Evolutionary conservation across 2,113 vertebrate genomes (phyloP).

Genomic region (Holacanthus passer): DNA sequence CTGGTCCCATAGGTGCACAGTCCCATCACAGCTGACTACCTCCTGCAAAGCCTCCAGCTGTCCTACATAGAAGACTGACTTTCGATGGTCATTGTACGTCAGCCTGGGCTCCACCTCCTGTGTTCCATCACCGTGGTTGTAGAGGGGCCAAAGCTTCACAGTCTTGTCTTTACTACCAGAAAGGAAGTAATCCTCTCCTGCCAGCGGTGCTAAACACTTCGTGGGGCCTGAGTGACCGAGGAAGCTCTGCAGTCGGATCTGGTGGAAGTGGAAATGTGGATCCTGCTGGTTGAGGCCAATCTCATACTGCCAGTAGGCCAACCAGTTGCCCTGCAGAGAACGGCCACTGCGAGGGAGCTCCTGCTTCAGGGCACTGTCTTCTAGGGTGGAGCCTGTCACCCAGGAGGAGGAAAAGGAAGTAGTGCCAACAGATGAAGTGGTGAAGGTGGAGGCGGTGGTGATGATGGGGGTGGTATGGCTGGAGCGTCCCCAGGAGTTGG

Average conservation of each 20-base stretch:
- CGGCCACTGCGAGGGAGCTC: slow-evolving; percentile 92
- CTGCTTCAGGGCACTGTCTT: slow-evolving; percentile 91
- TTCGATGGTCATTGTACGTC: slow-evolving; percentile 91
- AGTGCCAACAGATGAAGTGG: slow-evolving; percentile 54
- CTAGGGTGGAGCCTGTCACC: slow-evolving; percentile 73
- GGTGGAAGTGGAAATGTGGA: slow-evolving; percentile 96
- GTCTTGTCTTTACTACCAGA: slow-evolving; percentile 98
- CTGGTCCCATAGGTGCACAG: slow-evolving; percentile 96
- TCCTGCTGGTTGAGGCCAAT: slow-evolving; percentile 96
- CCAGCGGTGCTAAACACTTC: slow-evolving; percentile 91
- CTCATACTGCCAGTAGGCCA: slow-evolving; percentile 99
- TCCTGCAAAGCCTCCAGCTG: slow-evolving; percentile 92
- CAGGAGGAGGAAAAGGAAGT: slow-evolving; percentile 77
- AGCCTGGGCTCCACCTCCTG: slow-evolving; percentile 88
- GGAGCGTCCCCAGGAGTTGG: slow-evolving; percentile 80
- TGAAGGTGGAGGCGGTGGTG: slow-evolving; percentile 73
- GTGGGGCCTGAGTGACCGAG: slow-evolving; percentile 91
- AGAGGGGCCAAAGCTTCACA: slow-evolving; percentile 94
- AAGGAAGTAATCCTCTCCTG: slow-evolving; percentile 95
- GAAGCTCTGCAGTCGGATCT: slow-evolving; percentile 97
- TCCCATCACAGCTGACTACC: slow-evolving; percentile 97
- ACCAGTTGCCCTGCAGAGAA: slow-evolving; percentile 95
- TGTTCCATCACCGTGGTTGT: slow-evolving; percentile 95
- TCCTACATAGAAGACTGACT: slow-evolving; percentile 93
- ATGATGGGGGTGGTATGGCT: slow-evolving; percentile 51